Evolutionary conservation across 2,797 vertebrate genomes (phyloP).

Genomic region (Chloroceryle amazona): DNA sequence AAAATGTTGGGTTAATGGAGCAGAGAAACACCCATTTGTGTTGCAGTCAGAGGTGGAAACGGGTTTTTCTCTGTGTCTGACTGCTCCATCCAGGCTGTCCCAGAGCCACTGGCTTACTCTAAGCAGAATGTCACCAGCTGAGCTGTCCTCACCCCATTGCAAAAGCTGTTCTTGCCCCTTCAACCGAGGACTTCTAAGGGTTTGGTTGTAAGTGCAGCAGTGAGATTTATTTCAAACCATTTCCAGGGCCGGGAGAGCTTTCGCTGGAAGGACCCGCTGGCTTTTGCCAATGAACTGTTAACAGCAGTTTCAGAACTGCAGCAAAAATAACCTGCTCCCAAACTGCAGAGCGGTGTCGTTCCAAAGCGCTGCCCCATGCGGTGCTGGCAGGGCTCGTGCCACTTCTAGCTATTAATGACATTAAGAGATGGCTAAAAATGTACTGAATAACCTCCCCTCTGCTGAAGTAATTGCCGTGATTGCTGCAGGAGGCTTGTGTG

Average conservation of each 20-base stretch:
- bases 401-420: slow-evolving; percentile 2
- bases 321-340: slow-evolving; percentile 6
- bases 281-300: background rate
- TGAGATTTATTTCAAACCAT: background rate
- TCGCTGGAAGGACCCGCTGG: slow-evolving; percentile 3
- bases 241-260: slow-evolving; percentile 25
- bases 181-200: background rate
- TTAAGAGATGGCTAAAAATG: slow-evolving; percentile 18
- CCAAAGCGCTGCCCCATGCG: slow-evolving; percentile 12
- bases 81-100: background rate
- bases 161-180: background rate
- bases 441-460: background rate
- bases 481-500: background rate
- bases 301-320: background rate
- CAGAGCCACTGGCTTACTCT: background rate
- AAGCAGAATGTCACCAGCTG: background rate
- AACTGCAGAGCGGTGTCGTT: background rate
- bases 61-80: background rate
- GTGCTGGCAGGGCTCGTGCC: slow-evolving; percentile 22
- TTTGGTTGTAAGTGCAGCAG: background rate
- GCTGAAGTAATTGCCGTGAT: background rate
- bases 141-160: background rate
- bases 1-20: slow-evolving; percentile 51
- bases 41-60: slow-evolving; percentile 31
- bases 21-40: slow-evolving; percentile 49